Base-by-base conservation (phyloP, 2,888 invertebrate species). In the Tuberolachnus salignus region DNA sequence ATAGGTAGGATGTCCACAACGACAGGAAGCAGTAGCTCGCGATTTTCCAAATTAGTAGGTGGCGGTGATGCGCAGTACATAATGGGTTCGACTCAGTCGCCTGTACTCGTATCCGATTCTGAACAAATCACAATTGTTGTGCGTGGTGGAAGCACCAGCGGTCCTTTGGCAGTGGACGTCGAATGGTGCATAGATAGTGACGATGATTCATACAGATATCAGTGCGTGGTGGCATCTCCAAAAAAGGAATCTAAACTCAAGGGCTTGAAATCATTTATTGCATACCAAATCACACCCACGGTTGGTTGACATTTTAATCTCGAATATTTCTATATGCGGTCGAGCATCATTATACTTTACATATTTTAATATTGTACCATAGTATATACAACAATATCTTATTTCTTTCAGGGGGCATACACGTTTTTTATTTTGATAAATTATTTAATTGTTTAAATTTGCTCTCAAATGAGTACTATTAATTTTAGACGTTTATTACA, bases 231-330 rank as follows among this genome's bases (percentile, higher is more conserved):
- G 46, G 93, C 95, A 19, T 97, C 97, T 80, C 98, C 98, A 9
- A 98, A 97, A 85, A 98, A 99, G 86, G 97, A 97, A 86, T 92
- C 94, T 0, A 99, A 99, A 87, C 91, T 98, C 84, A 97, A 97
- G 85, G 98, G 97, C 59, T 90, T 98, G 83, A 98, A 98, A 87
- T 97, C 95, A 84, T 99, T 93, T 84, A 98, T 98, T 83, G 97
- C 97, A 66, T 98, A 98, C 87, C 95, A 97, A 84, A 86, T 98
- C 81, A 97, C 96, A 74, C 97, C 97, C 3, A 94, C 96, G 82
- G 89, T 91, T 86, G 87, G 87, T 84, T 13, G 49, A n/a, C 61
- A 21, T 4, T 51, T 9, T 66, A 64, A 14, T 66, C 3, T 67
- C 26, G 44, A 51, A 10, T n/a, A 8, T 51, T n/a, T n/a, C n/a